A percentile compares a stretch with the other conserved stretches of the same genome.
phyloP scores from a whole-genome alignment of 2,888 invertebrate genomes.

The Cheilosia soror region DNA sequence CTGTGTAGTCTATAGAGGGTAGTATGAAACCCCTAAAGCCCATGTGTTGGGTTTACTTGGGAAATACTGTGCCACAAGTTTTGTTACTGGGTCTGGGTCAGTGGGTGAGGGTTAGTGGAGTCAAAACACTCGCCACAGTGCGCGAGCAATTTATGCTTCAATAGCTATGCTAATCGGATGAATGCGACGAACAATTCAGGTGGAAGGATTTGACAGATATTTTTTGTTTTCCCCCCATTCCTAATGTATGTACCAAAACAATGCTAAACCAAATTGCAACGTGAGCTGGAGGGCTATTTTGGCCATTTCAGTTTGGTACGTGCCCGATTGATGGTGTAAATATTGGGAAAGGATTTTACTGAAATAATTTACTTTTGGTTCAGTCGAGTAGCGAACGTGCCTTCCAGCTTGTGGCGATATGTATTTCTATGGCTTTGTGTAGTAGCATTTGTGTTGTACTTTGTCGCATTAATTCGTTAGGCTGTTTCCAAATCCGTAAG shows the following conservation, averaged over 20 bases:
- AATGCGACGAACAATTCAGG: conserved; percentile 50
- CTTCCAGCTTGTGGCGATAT: not conserved
- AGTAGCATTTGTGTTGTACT: too few relatives aligned
- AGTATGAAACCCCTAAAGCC: not conserved
- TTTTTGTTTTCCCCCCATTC: conserved; percentile 7
- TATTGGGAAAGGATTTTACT: conserved; percentile 22
- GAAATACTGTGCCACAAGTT: conserved; percentile 20
- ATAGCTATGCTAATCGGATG: conserved; percentile 69
- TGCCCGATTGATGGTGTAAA: conserved; percentile 18
- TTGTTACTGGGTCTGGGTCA: conserved; percentile 30
- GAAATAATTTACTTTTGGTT: conserved; percentile 8
- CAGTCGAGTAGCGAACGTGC: conserved; percentile 22
- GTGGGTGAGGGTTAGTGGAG: not conserved
- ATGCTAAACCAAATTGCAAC: conserved; percentile 29
- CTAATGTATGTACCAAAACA: conserved; percentile 2
- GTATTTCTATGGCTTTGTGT: not conserved
- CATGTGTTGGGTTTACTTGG: conserved; percentile 14
- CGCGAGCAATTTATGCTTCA: conserved; percentile 64
- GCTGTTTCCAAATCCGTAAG: too few relatives aligned
- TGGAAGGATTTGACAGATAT: conserved; percentile 47
- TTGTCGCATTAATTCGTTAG: too few relatives aligned
- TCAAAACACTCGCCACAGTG: conserved; percentile 10
- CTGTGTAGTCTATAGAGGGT: conserved; percentile 5
- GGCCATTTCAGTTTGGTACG: not conserved
- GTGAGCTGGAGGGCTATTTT: not conserved